A percentile compares a stretch with the other conserved stretches of the same genome.
Evolutionary conservation across 2,113 vertebrate genomes (phyloP).

Genomic region (Entelurus aequoreus): DNA sequence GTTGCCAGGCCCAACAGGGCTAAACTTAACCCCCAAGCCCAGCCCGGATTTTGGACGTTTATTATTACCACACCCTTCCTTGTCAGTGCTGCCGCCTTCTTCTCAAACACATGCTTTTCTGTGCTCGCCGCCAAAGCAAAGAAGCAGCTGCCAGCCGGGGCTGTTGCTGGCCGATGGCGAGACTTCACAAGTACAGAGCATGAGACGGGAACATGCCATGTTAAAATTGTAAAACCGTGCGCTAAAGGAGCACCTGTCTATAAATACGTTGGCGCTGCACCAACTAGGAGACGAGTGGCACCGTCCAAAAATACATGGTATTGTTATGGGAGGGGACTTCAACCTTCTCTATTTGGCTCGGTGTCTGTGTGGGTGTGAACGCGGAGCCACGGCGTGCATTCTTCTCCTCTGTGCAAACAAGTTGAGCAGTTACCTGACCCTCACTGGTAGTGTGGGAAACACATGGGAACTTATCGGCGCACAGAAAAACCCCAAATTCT

Average conservation of each 20-base stretch:
- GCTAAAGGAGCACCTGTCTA: constrained; percentile 21
- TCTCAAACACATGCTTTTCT: constrained; percentile 33
- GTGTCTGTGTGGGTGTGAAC: constrained; percentile 14
- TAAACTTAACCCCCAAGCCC: constrained; percentile 68
- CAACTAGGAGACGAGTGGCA: constrained; percentile 27
- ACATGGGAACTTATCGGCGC: neutral
- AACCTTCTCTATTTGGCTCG: constrained; percentile 9
- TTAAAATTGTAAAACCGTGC: constrained; percentile 42
- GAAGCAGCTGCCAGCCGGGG: constrained; percentile 22
- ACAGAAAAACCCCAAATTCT: neutral
- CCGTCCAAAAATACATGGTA: constrained; percentile 39
- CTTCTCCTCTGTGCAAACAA: constrained; percentile 14
- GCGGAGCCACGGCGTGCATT: constrained; percentile 6
- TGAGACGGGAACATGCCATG: constrained; percentile 19
- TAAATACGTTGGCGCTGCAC: constrained; percentile 33
- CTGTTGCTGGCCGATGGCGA: constrained; percentile 21
- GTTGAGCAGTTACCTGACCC: constrained; percentile 6
- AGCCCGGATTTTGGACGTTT: constrained; percentile 54
- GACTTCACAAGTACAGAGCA: constrained; percentile 22
- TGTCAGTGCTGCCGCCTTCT: constrained; percentile 43
- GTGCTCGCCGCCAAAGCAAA: constrained; percentile 39
- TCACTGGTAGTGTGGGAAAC: constrained; percentile 19
- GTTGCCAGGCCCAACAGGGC: constrained; percentile 50
- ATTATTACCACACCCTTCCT: constrained; percentile 58
- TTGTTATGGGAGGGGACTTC: constrained; percentile 29